A percentile compares a stretch with the other conserved stretches of the same genome.
Evolutionary conservation across 2,797 vertebrate genomes (phyloP).

Genomic region (Sebastes dallii): DNA sequence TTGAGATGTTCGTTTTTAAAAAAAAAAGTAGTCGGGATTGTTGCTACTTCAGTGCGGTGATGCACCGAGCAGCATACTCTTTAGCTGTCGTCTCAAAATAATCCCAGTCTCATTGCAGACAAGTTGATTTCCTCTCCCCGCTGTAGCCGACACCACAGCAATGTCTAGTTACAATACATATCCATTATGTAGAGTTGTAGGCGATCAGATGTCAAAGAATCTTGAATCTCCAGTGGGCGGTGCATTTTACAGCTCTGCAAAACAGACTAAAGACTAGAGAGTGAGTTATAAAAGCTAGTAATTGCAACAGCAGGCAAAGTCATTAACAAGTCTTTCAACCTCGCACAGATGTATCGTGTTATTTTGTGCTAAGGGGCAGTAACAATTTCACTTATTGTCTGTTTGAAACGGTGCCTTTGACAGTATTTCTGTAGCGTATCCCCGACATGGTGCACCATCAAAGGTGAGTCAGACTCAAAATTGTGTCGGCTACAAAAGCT

Average conservation of each 20-base stretch:
- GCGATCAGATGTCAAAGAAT: slow-evolving; percentile 18
- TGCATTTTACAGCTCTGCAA: background rate
- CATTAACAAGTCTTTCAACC: slow-evolving; percentile 3
- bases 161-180: slow-evolving; percentile 26
- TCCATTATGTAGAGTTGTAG: slow-evolving; percentile 10
- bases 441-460: background rate
- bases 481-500: slow-evolving; percentile 30
- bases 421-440: background rate
- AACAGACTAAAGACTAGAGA: background rate
- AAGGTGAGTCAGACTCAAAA: slow-evolving; percentile 35
- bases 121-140: slow-evolving; percentile 27
- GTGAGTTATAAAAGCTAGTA: slow-evolving; percentile 5
- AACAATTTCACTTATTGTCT: slow-evolving; percentile 8
- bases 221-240: background rate
- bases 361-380: background rate
- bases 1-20: background rate
- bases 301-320: slow-evolving; percentile 6
- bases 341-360: background rate
- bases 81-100: slow-evolving; percentile 76
- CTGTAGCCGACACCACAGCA: background rate
- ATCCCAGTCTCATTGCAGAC: slow-evolving; percentile 53
- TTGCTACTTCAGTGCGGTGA: slow-evolving; percentile 17
- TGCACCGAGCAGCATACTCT: slow-evolving; percentile 55
- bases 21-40: background rate
- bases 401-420: slow-evolving; percentile 13